phyloP scores from a whole-genome alignment of 2,113 vertebrate genomes.

The Peromyscus leucopus region DNA sequence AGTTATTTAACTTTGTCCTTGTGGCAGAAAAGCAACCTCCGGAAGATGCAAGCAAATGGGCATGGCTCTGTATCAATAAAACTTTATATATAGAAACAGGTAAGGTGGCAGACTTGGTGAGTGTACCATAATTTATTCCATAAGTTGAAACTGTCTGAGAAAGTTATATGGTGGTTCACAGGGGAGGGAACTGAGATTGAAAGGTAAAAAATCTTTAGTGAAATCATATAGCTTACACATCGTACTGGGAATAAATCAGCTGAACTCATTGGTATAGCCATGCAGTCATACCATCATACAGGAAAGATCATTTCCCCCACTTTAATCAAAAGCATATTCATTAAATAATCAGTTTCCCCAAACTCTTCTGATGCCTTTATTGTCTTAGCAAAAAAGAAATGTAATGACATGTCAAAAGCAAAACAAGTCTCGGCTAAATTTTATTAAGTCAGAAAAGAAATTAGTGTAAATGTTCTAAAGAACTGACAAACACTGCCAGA shows the following conservation, averaged over 20 bases:
- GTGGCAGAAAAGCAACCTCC: background rate
- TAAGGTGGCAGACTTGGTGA: background rate
- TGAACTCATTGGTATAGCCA: background rate
- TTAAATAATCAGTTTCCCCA: conserved; percentile 25
- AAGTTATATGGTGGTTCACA: background rate
- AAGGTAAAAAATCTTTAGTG: background rate
- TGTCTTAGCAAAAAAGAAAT: conserved; percentile 6
- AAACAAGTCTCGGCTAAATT: background rate
- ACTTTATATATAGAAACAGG: conserved; percentile 26
- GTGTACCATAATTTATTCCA: background rate
- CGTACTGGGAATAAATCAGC: background rate
- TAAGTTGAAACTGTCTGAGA: background rate
- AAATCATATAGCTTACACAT: background rate
- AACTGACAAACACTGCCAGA: background rate
- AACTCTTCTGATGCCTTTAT: background rate
- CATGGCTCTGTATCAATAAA: background rate
- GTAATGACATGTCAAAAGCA: background rate
- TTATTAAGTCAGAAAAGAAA: conserved; percentile 57
- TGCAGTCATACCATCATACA: background rate
- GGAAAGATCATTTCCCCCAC: background rate
- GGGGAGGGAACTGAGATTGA: background rate
- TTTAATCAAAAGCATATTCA: conserved; percentile 1
- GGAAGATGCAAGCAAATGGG: background rate
- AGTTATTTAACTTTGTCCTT: background rate
- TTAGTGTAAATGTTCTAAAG: background rate